Conservation (phyloP, 2,888 invertebrate genomes). For the Carabus problematicus region DNA sequence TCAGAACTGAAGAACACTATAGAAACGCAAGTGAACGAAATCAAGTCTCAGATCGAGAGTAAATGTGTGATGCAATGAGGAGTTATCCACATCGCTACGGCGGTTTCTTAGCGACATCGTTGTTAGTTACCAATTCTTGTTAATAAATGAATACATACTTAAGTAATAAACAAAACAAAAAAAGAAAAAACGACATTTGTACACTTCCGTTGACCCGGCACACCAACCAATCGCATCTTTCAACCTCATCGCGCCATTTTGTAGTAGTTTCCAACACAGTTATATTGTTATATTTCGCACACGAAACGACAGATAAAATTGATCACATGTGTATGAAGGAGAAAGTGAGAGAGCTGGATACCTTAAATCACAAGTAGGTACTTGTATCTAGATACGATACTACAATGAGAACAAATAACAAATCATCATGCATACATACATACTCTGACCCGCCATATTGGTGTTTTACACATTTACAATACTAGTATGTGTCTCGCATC, state of each 20-base stretch:
- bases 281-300: too few relatives aligned
- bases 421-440: too few relatives aligned
- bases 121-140: slow-evolving; percentile 34
- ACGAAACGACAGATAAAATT: too few relatives aligned
- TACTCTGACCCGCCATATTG: too few relatives aligned
- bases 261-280: not conserved
- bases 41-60: slow-evolving; percentile 95
- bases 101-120: slow-evolving; percentile 57
- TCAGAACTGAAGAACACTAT: slow-evolving; percentile 96
- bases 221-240: slow-evolving; percentile 15
- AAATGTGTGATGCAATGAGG: slow-evolving; percentile 95
- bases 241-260: slow-evolving; percentile 22
- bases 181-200: slow-evolving; percentile 25
- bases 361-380: too few relatives aligned
- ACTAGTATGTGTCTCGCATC: too few relatives aligned
- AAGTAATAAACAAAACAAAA: slow-evolving; percentile 17
- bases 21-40: slow-evolving; percentile 96
- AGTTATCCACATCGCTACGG: slow-evolving; percentile 55
- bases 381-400: too few relatives aligned
- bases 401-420: too few relatives aligned
- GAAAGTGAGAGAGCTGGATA: too few relatives aligned
- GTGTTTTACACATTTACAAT: too few relatives aligned
- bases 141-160: slow-evolving; percentile 23
- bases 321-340: too few relatives aligned
- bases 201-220: slow-evolving; percentile 33